Evolutionary conservation across 2,113 vertebrate genomes (phyloP).

Genomic region (Polypterus bichir): DNA sequence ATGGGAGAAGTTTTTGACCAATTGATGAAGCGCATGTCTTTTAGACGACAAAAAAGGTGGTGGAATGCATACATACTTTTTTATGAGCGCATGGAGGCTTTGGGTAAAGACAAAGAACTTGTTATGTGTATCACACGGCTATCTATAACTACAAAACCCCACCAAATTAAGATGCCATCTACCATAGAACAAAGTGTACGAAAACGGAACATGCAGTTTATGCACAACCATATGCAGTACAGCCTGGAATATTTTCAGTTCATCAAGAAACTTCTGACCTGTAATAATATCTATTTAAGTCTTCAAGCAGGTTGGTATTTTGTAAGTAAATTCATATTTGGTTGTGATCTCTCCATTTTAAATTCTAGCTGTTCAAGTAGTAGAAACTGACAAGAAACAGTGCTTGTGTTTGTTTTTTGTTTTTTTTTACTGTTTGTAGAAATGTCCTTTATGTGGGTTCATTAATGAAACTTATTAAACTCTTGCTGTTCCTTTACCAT

Average conservation of each 20-base stretch:
- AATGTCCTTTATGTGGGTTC: too few species aligned
- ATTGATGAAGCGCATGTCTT: conserved; percentile 73
- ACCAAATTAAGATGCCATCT: conserved; percentile 67
- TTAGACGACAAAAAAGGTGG: conserved; percentile 68
- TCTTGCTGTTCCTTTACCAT: too few species aligned
- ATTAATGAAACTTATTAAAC: too few species aligned
- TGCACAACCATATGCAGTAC: conserved; percentile 72
- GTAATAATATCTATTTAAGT: conserved; percentile 65
- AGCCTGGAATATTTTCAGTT: conserved; percentile 71
- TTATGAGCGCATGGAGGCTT: conserved; percentile 67
- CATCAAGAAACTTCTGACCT: conserved; percentile 68
- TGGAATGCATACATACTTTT: conserved; percentile 75
- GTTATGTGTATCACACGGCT: conserved; percentile 63
- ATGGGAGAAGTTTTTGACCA: conserved; percentile 73
- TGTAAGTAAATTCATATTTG: not conserved
- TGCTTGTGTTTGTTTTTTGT: too few species aligned
- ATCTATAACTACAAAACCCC: conserved; percentile 54
- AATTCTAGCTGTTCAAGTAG: too few species aligned
- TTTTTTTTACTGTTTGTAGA: too few species aligned
- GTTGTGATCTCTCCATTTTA: too few species aligned
- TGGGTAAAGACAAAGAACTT: conserved; percentile 60
- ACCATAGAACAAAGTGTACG: conserved; percentile 65
- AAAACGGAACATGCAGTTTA: conserved; percentile 68
- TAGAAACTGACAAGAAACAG: too few species aligned
- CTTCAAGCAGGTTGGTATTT: conserved; percentile 58